Percentiles rank a stretch among this genome's conserved stretches.
phyloP scores from a whole-genome alignment of 2,113 vertebrate genomes.

The Empidonax traillii region DNA sequence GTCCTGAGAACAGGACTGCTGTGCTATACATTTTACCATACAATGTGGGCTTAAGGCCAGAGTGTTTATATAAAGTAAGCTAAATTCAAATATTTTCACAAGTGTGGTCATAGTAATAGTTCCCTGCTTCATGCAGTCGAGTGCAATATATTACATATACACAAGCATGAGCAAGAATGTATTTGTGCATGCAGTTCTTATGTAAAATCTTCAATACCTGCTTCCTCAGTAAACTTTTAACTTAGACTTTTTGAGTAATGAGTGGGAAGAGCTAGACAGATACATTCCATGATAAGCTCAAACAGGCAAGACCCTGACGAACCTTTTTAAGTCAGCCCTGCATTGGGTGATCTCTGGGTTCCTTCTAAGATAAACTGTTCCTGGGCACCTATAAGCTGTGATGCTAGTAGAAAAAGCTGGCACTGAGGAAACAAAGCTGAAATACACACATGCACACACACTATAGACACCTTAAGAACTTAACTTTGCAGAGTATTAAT shows the following conservation, averaged over 20 bases:
- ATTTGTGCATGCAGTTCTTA: not conserved
- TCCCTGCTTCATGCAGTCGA: not conserved
- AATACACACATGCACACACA: rapidly evolving
- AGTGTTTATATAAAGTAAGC: constrained; percentile 50
- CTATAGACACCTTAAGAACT: not conserved
- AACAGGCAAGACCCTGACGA: not conserved
- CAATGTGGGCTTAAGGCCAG: not conserved
- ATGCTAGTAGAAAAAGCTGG: not conserved
- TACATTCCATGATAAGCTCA: not conserved
- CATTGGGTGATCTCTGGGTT: not conserved
- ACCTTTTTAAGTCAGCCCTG: not conserved
- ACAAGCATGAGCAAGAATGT: not conserved
- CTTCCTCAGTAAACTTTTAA: constrained; percentile 1
- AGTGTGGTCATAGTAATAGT: not conserved
- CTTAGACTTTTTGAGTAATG: not conserved
- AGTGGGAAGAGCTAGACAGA: not conserved
- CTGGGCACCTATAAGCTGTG: not conserved
- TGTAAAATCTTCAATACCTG: not conserved
- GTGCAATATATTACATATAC: not conserved
- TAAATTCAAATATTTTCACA: constrained; percentile 61
- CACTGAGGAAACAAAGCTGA: not conserved
- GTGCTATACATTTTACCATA: not conserved
- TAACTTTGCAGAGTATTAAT: not conserved
- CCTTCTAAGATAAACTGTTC: not conserved
- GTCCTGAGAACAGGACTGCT: not conserved